A percentile compares a stretch with the other conserved stretches of the same genome.
phyloP scores from a whole-genome alignment of 2,113 vertebrate species.

The Mionectes macconnelli region DNA sequence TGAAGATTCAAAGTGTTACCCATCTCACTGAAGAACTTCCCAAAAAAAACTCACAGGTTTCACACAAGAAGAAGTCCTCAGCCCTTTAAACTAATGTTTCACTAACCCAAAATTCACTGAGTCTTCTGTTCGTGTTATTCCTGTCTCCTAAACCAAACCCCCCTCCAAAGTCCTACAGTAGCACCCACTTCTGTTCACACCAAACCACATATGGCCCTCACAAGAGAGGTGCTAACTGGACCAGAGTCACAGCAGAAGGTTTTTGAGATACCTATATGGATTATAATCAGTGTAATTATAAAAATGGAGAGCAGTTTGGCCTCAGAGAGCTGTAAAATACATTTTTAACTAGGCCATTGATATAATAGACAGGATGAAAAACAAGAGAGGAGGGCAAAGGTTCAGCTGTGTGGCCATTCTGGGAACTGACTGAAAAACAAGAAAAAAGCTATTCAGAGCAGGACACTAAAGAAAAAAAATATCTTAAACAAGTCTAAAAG shows the following conservation, averaged over 20 bases:
- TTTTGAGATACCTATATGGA: neutral
- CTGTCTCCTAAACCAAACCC: neutral
- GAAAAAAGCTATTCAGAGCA: slow-evolving; percentile 40
- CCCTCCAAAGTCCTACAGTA: neutral
- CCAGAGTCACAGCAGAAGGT: neutral
- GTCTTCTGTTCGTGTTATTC: neutral
- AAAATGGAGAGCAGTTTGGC: neutral
- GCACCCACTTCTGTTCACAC: neutral
- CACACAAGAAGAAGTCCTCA: neutral
- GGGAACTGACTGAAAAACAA: slow-evolving; percentile 36
- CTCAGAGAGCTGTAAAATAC: neutral
- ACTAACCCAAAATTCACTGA: neutral
- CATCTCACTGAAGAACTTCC: neutral
- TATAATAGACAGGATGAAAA: slow-evolving; percentile 31
- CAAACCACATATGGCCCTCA: neutral
- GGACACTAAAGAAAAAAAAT: neutral
- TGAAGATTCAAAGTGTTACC: neutral
- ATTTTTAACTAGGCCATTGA: slow-evolving; percentile 31
- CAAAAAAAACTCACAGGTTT: neutral
- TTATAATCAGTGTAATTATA: slow-evolving; percentile 2
- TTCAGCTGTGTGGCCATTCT: neutral
- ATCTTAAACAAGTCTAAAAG: neutral
- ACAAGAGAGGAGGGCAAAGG: slow-evolving; percentile 36
- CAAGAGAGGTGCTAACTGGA: neutral
- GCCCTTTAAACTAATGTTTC: neutral